phyloP scores from a whole-genome alignment of 2,888 invertebrate genomes.

The Xestobium rufovillosum region DNA sequence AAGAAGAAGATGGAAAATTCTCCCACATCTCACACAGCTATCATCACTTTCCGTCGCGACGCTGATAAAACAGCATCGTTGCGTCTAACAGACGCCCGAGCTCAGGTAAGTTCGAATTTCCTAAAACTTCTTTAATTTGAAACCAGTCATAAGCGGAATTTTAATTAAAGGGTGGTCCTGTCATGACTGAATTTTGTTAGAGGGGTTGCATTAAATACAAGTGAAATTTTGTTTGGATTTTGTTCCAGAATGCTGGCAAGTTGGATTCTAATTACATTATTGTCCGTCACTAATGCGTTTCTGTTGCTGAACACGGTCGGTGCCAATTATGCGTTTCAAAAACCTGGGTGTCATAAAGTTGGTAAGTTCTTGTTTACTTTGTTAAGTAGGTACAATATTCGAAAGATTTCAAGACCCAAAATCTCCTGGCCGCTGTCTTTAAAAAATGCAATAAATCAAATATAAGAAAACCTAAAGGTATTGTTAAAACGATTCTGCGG shows the following conservation, averaged over 20 bases:
- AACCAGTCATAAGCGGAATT: too few relatives aligned
- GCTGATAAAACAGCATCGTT: conserved; percentile 29
- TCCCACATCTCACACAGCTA: conserved; percentile 20
- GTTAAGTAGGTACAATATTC: neutral
- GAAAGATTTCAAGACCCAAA: too few relatives aligned
- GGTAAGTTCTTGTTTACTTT: conserved; percentile 48
- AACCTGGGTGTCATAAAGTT: conserved; percentile 73
- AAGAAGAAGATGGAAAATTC: conserved; percentile 30
- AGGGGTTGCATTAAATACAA: too few relatives aligned
- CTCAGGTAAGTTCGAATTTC: conserved; percentile 25
- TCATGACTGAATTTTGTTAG: too few relatives aligned
- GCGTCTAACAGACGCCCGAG: conserved; percentile 22
- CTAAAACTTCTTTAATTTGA: too few relatives aligned
- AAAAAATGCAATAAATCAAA: too few relatives aligned
- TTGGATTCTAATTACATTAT: conserved; percentile 37
- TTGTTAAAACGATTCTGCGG: too few relatives aligned
- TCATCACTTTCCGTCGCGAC: conserved; percentile 34
- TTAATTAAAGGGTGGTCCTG: too few relatives aligned
- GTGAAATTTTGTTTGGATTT: too few relatives aligned
- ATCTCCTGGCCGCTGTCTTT: too few relatives aligned
- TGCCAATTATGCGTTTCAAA: conserved; percentile 55
- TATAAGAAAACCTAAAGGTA: too few relatives aligned
- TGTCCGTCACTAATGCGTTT: conserved; percentile 36
- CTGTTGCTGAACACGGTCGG: conserved; percentile 30
- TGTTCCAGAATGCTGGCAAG: conserved; percentile 40